A percentile compares a stretch with the other conserved stretches of the same genome.
These are phyloP conservation scores for Taenioides sp. DNA, from an alignment of 2,797 vertebrate genomes.

Conservation along the genomic window DNA sequence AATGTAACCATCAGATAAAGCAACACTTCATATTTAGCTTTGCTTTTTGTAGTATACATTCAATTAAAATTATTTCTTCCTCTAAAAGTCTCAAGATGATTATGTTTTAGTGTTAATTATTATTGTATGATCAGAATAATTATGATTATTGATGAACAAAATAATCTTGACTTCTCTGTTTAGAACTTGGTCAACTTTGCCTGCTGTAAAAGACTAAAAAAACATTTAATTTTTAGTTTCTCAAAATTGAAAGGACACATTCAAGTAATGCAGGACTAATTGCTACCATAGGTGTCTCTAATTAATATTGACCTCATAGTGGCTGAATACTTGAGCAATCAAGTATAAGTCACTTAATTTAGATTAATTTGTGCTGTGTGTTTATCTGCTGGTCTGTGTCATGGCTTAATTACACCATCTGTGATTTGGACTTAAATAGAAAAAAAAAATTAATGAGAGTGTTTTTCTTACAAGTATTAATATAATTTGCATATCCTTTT, in stretches of 20 bases:
- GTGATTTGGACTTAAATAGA: conserved; percentile 1
- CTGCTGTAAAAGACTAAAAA: background rate
- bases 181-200: background rate
- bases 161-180: background rate
- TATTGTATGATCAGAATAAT: background rate
- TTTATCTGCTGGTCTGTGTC: conserved; percentile 18
- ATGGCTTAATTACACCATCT: conserved; percentile 16
- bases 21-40: background rate
- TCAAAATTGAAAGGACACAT: background rate
- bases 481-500: background rate
- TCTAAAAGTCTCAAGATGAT: background rate
- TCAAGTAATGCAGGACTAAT: conserved; percentile 7
- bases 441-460: background rate
- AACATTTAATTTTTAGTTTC: background rate
- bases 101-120: background rate
- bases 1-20: background rate
- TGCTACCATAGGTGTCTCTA: conserved; percentile 12
- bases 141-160: background rate
- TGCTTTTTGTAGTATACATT: background rate
- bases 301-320: conserved; percentile 14
- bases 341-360: conserved; percentile 21
- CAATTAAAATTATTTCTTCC: background rate
- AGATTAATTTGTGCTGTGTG: conserved; percentile 14
- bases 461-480: background rate
- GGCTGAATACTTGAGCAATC: conserved; percentile 20